A percentile compares a stretch with the other conserved stretches of the same genome.
Evolutionary conservation across 1,140 invertebrate species (phyloP).

Genomic region (Phocides pigmalion): DNA sequence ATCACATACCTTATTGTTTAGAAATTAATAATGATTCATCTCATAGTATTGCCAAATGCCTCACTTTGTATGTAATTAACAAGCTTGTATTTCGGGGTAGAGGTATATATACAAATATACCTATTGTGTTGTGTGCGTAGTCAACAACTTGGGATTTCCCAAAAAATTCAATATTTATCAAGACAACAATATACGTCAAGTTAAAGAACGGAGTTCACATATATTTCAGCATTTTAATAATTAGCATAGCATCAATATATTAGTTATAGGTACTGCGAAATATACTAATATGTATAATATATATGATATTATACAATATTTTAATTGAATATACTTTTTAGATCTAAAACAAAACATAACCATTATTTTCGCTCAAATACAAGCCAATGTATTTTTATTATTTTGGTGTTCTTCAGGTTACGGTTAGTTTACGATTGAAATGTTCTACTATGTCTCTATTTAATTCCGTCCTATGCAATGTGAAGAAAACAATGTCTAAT

Average conservation of each 20-base stretch:
- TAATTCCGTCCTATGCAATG: too few species aligned
- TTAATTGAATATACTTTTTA: too few species aligned
- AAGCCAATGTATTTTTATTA: too few species aligned
- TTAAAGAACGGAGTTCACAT: slow-evolving; percentile 4
- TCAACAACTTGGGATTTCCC: slow-evolving; percentile 34
- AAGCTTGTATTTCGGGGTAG: neutral
- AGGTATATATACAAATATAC: neutral
- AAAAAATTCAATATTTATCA: slow-evolving; percentile 33
- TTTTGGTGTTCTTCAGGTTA: too few species aligned
- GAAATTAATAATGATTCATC: slow-evolving; percentile 25
- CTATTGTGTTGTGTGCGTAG: slow-evolving; percentile 9
- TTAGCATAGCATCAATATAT: neutral
- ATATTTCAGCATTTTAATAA: neutral
- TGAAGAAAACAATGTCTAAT: too few species aligned
- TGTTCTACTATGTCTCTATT: too few species aligned
- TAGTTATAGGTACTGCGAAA: too few species aligned
- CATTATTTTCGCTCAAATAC: too few species aligned
- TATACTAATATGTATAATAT: neutral
- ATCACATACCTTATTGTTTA: slow-evolving; percentile 2
- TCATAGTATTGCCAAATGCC: slow-evolving; percentile 8
- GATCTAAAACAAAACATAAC: too few species aligned
- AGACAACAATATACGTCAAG: slow-evolving; percentile 26
- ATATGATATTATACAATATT: too few species aligned
- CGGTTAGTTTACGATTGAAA: too few species aligned
- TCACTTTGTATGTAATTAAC: slow-evolving; percentile 21